Conservation (phyloP, 1,140 invertebrate species). For the Habropoda laboriosa region DNA sequence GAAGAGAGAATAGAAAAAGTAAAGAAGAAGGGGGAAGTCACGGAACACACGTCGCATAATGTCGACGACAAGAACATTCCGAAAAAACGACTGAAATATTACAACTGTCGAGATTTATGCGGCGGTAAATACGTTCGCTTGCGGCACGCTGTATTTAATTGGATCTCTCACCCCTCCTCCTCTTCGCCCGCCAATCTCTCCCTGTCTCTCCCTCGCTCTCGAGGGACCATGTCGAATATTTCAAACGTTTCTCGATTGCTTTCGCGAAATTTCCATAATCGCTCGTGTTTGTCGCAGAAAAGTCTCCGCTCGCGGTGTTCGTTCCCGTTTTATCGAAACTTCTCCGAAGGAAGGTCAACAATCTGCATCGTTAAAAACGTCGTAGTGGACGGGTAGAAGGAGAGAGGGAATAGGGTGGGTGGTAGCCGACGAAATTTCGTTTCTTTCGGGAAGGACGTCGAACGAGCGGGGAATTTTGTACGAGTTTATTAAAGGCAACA, state of each 20-base stretch:
- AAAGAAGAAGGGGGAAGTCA: constrained; percentile 24
- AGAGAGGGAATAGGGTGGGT: too few relatives aligned
- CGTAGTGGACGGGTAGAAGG: not conserved
- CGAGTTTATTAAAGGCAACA: not conserved
- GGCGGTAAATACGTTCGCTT: constrained; percentile 59
- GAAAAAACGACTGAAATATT: constrained; percentile 60
- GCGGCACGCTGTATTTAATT: constrained; percentile 52
- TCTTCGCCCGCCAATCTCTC: not conserved
- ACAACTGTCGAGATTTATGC: constrained; percentile 61
- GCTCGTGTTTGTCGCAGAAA: not conserved
- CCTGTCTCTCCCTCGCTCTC: too few relatives aligned
- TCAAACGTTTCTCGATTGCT: constrained; percentile 43
- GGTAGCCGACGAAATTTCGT: constrained; percentile 11
- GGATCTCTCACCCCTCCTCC: constrained; percentile 25
- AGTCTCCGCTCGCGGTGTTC: not conserved
- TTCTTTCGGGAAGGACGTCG: not conserved
- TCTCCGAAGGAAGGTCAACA: not conserved
- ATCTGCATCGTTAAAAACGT: constrained; percentile 16
- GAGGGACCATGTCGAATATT: constrained; percentile 39
- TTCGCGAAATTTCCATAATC: constrained; percentile 43
- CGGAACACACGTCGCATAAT: constrained; percentile 45
- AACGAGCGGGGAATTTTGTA: not conserved
- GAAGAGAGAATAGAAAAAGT: not conserved
- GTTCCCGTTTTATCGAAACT: constrained; percentile 15
- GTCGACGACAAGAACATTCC: constrained; percentile 49